phyloP scores from a whole-genome alignment of 1,140 invertebrate species.

The Papilio dardanus region DNA sequence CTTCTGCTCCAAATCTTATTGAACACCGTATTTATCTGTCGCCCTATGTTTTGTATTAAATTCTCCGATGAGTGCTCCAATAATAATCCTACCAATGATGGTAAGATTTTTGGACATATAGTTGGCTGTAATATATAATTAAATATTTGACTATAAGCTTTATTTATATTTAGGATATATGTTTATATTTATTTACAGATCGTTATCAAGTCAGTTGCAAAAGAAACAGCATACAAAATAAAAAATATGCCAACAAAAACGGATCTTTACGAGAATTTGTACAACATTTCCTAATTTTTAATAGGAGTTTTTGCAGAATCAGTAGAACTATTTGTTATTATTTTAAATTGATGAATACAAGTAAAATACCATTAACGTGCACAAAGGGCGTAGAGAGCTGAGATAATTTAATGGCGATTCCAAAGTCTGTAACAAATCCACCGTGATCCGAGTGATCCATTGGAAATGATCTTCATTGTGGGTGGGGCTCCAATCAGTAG shows the following conservation, averaged over 20 bases:
- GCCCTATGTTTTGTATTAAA: conserved; percentile 51
- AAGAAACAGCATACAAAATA: background rate
- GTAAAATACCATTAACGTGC: conserved; percentile 46
- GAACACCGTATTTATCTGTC: conserved; percentile 68
- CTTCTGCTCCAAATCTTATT: conserved; percentile 61
- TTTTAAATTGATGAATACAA: conserved; percentile 22
- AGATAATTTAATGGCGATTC: conserved; percentile 46
- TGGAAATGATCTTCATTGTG: conserved; percentile 43
- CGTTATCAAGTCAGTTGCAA: background rate
- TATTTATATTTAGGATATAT: background rate
- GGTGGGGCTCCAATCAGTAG: conserved; percentile 44
- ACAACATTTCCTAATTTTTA: background rate
- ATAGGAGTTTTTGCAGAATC: background rate
- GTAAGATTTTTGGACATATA: conserved; percentile 64
- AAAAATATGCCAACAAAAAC: background rate
- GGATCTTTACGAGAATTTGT: background rate
- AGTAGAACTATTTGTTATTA: background rate
- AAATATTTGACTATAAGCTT: conserved; percentile 17
- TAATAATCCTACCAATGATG: conserved; percentile 66
- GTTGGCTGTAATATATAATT: conserved; percentile 55
- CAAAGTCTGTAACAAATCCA: conserved; percentile 45
- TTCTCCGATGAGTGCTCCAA: conserved; percentile 56
- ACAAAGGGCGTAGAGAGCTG: conserved; percentile 42
- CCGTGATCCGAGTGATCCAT: conserved; percentile 52
- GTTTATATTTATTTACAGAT: background rate